These are phyloP conservation scores for Lepidochrysops patricia DNA, from an alignment of 2,888 invertebrate species.

Conservation along the genomic window DNA sequence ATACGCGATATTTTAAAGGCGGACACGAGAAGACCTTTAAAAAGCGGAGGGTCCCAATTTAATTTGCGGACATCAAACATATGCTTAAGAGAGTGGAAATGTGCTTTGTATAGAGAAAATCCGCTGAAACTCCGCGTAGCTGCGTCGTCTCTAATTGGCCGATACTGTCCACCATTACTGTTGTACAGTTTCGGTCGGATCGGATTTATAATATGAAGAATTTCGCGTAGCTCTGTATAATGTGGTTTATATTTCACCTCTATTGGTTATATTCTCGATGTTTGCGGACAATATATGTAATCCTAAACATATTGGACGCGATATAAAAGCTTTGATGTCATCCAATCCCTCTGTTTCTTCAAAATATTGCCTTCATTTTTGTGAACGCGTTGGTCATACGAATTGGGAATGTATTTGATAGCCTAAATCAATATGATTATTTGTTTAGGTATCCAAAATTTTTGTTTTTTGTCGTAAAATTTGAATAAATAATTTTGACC, in stretches of 20 bases:
- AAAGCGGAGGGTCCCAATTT: slow-evolving; percentile 57
- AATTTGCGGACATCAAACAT: slow-evolving; percentile 62
- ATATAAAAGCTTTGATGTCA: slow-evolving; percentile 61
- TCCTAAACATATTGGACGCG: slow-evolving; percentile 64
- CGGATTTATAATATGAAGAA: no score
- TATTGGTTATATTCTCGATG: no score
- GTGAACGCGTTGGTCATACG: slow-evolving; percentile 16
- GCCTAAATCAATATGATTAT: not conserved
- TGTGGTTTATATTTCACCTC: no score
- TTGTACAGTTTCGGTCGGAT: no score
- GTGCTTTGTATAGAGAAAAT: no score
- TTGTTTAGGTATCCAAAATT: not conserved
- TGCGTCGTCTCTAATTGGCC: no score
- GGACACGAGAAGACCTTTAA: slow-evolving; percentile 67
- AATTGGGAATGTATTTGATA: no score
- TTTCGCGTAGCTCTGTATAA: no score
- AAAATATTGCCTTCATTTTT: slow-evolving; percentile 47
- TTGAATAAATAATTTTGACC: not conserved
- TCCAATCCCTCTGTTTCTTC: slow-evolving; percentile 43
- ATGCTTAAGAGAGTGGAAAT: no score
- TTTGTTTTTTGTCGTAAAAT: not conserved
- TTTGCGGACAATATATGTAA: slow-evolving; percentile 62
- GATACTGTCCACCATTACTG: no score
- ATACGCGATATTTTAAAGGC: slow-evolving; percentile 59
- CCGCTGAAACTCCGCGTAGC: no score